Conservation (phyloP, 1,140 invertebrate species). For the Gonioctena quinquepunctata region DNA sequence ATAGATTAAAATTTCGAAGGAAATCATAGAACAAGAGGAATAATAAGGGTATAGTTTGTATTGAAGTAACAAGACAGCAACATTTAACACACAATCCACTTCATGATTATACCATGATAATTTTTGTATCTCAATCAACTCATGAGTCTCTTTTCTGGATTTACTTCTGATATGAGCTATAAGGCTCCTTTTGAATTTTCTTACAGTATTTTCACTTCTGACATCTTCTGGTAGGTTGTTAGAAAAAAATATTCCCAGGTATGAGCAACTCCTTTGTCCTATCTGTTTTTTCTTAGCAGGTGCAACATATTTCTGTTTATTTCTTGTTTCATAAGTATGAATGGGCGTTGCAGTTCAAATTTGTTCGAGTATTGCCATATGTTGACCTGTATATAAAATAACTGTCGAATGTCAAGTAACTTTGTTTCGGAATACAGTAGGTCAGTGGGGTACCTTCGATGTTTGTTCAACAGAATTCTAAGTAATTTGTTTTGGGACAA, state of each 20-base stretch:
- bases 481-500: background rate
- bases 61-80: too few species aligned
- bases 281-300: background rate
- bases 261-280: background rate
- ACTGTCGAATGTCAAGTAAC: background rate
- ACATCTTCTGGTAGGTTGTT: background rate
- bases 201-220: background rate
- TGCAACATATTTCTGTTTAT: too few species aligned
- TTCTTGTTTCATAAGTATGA: background rate
- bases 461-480: too few species aligned
- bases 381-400: background rate
- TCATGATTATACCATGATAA: too few species aligned
- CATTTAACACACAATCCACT: too few species aligned
- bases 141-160: too few species aligned
- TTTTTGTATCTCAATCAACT: too few species aligned
- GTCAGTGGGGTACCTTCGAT: background rate
- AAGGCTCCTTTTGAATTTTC: conserved; percentile 2
- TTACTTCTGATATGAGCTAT: too few species aligned
- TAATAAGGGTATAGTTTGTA: too few species aligned
- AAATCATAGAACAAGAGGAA: too few species aligned
- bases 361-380: conserved; percentile 1
- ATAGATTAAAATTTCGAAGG: too few species aligned
- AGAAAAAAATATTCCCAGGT: background rate
- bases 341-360: conserved; percentile 1
- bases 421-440: background rate